Conservation (phyloP, 2,888 invertebrate genomes). For the Eledone cirrhosa region DNA sequence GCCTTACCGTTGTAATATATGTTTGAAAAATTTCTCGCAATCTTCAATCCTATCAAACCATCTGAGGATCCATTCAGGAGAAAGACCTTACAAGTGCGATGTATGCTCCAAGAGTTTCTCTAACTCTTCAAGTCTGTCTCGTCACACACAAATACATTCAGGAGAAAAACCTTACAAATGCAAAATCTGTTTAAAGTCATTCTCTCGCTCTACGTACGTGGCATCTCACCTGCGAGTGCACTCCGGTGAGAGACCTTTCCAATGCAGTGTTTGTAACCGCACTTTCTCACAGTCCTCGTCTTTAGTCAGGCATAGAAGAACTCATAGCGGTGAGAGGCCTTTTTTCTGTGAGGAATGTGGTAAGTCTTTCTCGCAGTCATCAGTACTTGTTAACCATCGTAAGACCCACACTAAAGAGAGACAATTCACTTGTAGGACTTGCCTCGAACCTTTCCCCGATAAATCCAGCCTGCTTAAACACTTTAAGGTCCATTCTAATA, state of each 20-base stretch:
- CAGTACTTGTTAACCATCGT: slow-evolving; percentile 20
- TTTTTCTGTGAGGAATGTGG: slow-evolving; percentile 5
- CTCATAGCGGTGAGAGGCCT: slow-evolving; percentile 1
- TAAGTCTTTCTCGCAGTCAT: slow-evolving; percentile 20
- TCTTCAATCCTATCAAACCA: slow-evolving; percentile 15
- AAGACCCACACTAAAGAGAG: slow-evolving; percentile 4
- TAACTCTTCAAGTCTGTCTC: background rate
- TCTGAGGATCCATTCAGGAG: slow-evolving; percentile 8
- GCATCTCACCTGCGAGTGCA: slow-evolving; percentile 12
- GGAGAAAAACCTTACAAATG: slow-evolving; percentile 17
- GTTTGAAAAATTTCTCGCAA: slow-evolving; percentile 13
- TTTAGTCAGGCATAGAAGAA: slow-evolving; percentile 4
- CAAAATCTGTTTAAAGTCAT: slow-evolving; percentile 24
- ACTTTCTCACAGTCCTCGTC: slow-evolving; percentile 16
- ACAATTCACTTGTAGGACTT: background rate
- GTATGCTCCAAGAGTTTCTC: slow-evolving; percentile 13
- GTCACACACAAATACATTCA: slow-evolving; percentile 3
- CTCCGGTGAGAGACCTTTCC: slow-evolving; percentile 3
- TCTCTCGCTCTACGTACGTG: slow-evolving; percentile 8
- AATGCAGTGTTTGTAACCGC: slow-evolving; percentile 11
- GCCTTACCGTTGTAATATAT: slow-evolving; percentile 9
- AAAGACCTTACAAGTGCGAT: slow-evolving; percentile 21
- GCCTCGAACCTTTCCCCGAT: slow-evolving; percentile 10
- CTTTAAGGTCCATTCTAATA: background rate
- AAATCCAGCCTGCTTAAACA: slow-evolving; percentile 6